Conservation (phyloP, 2,888 invertebrate genomes). For the Drosophila trichaetosa region DNA sequence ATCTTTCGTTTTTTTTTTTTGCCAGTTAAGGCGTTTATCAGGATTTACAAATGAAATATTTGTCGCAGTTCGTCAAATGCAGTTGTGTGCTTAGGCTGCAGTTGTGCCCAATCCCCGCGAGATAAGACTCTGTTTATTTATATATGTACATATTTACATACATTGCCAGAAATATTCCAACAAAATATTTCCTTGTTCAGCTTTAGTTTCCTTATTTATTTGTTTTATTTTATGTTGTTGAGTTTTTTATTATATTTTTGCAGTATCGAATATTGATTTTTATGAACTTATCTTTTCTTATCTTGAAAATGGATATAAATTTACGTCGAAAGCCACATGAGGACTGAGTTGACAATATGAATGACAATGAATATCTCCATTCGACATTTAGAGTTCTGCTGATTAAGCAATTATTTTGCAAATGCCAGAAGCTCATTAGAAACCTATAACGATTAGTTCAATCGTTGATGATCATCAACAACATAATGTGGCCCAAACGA, state of each 20-base stretch:
- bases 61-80: background rate
- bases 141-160: conserved; percentile 22
- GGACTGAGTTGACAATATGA: background rate
- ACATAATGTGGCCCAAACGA: conserved; percentile 6
- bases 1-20: conserved; percentile 3
- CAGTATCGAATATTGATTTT: conserved; percentile 21
- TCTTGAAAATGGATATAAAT: background rate
- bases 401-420: conserved; percentile 3
- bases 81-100: conserved; percentile 25
- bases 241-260: conserved; percentile 12
- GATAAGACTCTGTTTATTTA: conserved; percentile 29
- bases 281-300: conserved; percentile 34
- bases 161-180: conserved; percentile 18
- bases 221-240: conserved; percentile 3
- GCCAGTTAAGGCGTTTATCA: background rate
- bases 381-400: background rate
- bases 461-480: conserved; percentile 29
- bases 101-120: background rate
- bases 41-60: conserved; percentile 5
- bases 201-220: conserved; percentile 8
- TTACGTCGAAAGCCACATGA: conserved; percentile 13
- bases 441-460: conserved; percentile 13
- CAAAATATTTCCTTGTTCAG: conserved; percentile 32
- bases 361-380: background rate
- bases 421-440: conserved; percentile 7